A percentile compares a stretch with the other conserved stretches of the same genome.
Conservation (phyloP, 2,888 invertebrate species). For the Brenthis hecate region DNA sequence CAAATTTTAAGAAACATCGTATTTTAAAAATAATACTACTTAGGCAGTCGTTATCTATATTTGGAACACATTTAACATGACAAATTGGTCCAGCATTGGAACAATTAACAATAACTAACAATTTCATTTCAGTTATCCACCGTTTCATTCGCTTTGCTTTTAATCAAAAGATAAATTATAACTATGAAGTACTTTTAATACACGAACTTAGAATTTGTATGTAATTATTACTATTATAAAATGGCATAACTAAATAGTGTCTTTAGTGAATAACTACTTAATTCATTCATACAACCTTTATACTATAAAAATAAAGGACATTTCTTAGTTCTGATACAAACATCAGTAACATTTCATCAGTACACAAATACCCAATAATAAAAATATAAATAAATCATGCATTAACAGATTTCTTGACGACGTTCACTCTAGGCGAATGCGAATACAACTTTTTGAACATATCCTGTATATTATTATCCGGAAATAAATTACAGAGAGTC, state of each 20-base stretch:
- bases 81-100: conserved; percentile 14
- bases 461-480: conserved; percentile 88
- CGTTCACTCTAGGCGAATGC: conserved; percentile 78
- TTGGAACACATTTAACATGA: conserved; percentile 1
- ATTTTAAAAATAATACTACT: conserved; percentile 16
- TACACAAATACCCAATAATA: not conserved
- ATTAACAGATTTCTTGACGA: conserved; percentile 63
- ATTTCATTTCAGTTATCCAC: too few species aligned
- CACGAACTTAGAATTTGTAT: not conserved
- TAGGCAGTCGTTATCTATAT: conserved; percentile 7
- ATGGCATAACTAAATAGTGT: too few species aligned
- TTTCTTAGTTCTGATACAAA: not conserved
- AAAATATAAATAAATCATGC: conserved; percentile 39
- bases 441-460: conserved; percentile 89
- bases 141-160: too few species aligned
- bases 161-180: not conserved
- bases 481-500: conserved; percentile 87
- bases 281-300: too few species aligned
- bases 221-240: too few species aligned
- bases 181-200: not conserved
- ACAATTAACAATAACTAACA: not conserved
- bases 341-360: not conserved
- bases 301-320: too few species aligned
- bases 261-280: too few species aligned
- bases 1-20: not conserved